phyloP scores from a whole-genome alignment of 2,113 vertebrate species.

The Siphamia tubifer region DNA sequence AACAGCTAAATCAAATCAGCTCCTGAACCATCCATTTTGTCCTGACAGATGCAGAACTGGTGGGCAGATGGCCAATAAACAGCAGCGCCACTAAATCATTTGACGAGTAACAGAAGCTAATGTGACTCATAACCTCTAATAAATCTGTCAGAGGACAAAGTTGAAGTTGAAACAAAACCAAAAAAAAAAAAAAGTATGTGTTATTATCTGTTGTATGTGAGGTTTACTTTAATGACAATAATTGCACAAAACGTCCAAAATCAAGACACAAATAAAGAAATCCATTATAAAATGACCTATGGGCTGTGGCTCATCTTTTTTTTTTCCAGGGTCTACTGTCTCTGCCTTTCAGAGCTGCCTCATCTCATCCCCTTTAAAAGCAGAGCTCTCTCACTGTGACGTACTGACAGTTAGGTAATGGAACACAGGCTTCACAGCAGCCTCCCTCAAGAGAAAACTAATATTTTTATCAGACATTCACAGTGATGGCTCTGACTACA shows the following conservation, averaged over 20 bases:
- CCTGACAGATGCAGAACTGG: too few species aligned
- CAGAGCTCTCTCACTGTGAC: constrained; percentile 40
- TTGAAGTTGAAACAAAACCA: too few species aligned
- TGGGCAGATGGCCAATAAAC: too few species aligned
- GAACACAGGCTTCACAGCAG: constrained; percentile 37
- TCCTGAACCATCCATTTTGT: not conserved
- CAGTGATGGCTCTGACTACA: constrained; percentile 6
- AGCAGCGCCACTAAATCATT: too few species aligned
- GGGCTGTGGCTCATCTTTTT: not conserved
- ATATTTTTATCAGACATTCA: constrained; percentile 16
- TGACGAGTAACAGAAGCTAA: too few species aligned
- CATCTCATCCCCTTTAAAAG: constrained; percentile 50
- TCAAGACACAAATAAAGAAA: constrained; percentile 13
- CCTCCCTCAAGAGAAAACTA: constrained; percentile 37
- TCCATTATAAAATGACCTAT: constrained; percentile 3
- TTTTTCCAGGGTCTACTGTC: constrained; percentile 20
- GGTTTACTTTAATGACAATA: too few species aligned
- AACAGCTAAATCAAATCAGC: not conserved
- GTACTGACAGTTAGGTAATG: constrained; percentile 55
- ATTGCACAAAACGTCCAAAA: too few species aligned
- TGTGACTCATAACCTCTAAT: too few species aligned
- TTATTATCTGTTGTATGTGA: too few species aligned
- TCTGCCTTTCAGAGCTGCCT: constrained; percentile 37
- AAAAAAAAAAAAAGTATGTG: too few species aligned
- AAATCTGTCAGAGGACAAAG: too few species aligned